Percentiles rank a stretch among this genome's conserved stretches.
Evolutionary conservation across 2,113 vertebrate genomes (phyloP).

Genomic region (Hymenochirus boettgeri): DNA sequence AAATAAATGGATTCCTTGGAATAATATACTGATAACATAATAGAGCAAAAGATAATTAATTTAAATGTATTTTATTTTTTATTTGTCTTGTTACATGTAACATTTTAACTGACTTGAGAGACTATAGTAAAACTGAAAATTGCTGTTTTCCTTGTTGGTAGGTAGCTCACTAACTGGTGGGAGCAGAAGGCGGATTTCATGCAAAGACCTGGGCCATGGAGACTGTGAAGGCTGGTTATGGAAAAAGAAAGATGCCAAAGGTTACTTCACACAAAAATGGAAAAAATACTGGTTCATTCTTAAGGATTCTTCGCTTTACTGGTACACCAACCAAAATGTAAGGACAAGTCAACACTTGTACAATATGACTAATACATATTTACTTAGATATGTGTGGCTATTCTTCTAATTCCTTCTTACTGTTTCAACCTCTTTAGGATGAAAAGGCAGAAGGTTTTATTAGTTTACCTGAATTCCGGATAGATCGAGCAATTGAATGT

Average conservation of each 20-base stretch:
- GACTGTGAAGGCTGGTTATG: constrained; percentile 88
- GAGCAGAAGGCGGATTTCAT: constrained; percentile 81
- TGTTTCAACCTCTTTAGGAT: constrained; percentile 57
- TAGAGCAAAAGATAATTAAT: too few relatives aligned
- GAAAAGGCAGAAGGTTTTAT: constrained; percentile 88
- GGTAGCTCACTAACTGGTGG: constrained; percentile 73
- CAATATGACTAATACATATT: neutral
- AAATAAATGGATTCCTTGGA: too few relatives aligned
- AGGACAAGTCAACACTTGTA: constrained; percentile 49
- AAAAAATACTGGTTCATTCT: constrained; percentile 90
- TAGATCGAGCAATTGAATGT: constrained; percentile 84
- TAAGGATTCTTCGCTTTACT: constrained; percentile 85
- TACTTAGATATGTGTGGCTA: neutral
- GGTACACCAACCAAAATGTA: constrained; percentile 90
- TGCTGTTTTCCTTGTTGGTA: too few relatives aligned
- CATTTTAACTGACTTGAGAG: too few relatives aligned
- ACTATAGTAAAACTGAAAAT: too few relatives aligned
- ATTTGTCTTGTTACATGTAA: too few relatives aligned
- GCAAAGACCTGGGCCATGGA: constrained; percentile 81
- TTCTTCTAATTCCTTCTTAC: too few relatives aligned
- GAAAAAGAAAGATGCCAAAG: constrained; percentile 87
- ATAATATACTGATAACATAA: too few relatives aligned
- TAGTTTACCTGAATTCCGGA: constrained; percentile 86
- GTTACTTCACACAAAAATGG: constrained; percentile 87
- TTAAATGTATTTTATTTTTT: too few relatives aligned